Conservation (phyloP, 2,888 invertebrate genomes). For the Latrodectus hesperus region DNA sequence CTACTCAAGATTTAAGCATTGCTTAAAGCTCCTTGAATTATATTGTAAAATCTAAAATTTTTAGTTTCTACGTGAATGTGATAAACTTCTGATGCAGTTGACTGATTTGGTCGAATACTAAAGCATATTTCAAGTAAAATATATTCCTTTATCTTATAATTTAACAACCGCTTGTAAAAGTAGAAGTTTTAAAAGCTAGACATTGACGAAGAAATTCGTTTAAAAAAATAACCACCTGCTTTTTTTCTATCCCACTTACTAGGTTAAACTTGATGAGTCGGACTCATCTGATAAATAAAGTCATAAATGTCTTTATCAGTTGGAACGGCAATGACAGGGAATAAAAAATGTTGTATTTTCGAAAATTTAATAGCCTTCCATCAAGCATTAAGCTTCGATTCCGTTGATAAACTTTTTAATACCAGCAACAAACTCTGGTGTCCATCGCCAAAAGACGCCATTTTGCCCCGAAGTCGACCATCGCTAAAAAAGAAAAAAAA, state of each 20-base stretch:
- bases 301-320: conserved; percentile 63
- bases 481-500: conserved; percentile 5
- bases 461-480: conserved; percentile 4
- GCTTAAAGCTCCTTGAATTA: too few relatives aligned
- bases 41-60: too few relatives aligned
- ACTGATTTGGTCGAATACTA: background rate
- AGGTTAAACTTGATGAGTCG: conserved; percentile 1
- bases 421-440: conserved; percentile 9
- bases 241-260: background rate
- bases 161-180: background rate
- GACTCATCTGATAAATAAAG: conserved; percentile 56
- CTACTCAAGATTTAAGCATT: too few relatives aligned
- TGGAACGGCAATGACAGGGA: background rate
- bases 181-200: background rate
- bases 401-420: conserved; percentile 43
- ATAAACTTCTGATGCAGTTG: too few relatives aligned
- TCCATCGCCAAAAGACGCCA: conserved; percentile 46
- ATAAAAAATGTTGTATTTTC: conserved; percentile 45
- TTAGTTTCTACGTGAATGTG: too few relatives aligned
- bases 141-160: background rate
- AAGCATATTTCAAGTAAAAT: background rate
- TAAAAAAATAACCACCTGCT: conserved; percentile 19
- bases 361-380: conserved; percentile 63
- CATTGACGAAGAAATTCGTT: background rate
- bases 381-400: conserved; percentile 54